phyloP scores from a whole-genome alignment of 2,113 vertebrate genomes.

The Prionailurus bengalensis region DNA sequence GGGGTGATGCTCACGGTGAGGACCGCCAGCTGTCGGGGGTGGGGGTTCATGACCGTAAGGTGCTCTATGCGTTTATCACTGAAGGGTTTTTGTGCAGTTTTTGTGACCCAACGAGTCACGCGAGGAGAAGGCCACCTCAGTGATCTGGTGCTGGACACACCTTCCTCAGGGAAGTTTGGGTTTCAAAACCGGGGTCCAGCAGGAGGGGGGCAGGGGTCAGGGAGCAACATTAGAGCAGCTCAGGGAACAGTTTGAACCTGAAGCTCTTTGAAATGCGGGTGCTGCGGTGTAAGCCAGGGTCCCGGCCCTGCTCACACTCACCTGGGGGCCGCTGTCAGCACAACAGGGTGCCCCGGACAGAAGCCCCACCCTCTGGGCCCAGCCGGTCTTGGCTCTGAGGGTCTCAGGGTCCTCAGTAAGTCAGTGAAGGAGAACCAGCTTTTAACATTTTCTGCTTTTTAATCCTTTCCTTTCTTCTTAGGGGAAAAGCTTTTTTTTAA shows the following conservation, averaged over 20 bases:
- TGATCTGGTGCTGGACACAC: neutral
- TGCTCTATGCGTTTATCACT: neutral
- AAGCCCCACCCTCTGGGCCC: neutral
- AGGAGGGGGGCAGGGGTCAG: neutral
- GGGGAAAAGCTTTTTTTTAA: neutral
- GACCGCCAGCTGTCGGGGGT: neutral
- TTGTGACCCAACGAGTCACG: neutral
- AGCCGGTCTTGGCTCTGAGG: accelerated
- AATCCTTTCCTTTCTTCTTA: neutral
- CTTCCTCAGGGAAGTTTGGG: neutral
- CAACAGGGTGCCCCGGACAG: neutral
- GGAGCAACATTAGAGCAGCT: neutral
- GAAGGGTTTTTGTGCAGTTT: neutral
- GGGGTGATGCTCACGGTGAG: neutral
- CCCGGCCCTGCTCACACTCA: neutral
- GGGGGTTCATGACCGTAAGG: neutral
- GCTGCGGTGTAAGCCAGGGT: neutral
- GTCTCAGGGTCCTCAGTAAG: neutral
- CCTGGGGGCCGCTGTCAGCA: neutral
- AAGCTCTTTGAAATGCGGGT: neutral
- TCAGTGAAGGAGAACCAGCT: neutral
- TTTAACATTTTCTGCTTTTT: neutral
- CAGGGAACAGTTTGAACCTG: neutral
- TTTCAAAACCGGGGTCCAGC: neutral
- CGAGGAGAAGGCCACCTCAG: neutral